Percentiles rank a stretch among this genome's conserved stretches.
Evolutionary conservation across 2,113 vertebrate genomes (phyloP).

Genomic region (Eleginops maclovinus): DNA sequence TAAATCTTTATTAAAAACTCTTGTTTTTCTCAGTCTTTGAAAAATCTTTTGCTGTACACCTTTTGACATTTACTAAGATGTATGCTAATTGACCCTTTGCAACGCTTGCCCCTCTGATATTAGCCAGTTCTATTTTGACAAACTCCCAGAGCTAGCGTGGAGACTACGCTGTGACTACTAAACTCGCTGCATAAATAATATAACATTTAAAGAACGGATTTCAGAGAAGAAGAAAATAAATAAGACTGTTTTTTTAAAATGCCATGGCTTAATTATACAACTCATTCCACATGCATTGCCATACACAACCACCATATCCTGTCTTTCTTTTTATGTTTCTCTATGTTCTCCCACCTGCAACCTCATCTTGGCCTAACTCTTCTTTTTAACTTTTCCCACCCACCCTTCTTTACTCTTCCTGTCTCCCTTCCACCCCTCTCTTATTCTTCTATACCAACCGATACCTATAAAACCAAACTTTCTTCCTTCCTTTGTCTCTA

Average conservation of each 20-base stretch:
- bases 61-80: background rate
- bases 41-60: background rate
- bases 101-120: too few species aligned
- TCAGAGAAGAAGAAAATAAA: background rate
- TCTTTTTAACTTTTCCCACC: background rate
- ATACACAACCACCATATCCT: background rate
- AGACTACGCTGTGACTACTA: too few species aligned
- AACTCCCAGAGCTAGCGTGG: too few species aligned
- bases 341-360: background rate
- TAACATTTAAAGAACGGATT: too few species aligned
- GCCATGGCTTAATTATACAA: constrained; percentile 15
- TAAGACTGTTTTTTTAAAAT: constrained; percentile 13
- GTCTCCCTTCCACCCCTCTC: too few species aligned
- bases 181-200: too few species aligned
- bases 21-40: background rate
- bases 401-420: background rate
- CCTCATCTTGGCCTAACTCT: background rate
- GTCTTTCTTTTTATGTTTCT: background rate
- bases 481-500: background rate
- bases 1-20: background rate
- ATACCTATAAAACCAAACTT: background rate
- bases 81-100: background rate
- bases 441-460: background rate
- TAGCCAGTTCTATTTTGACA: too few species aligned
- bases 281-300: constrained; percentile 3